A percentile compares a stretch with the other conserved stretches of the same genome.
These are phyloP conservation scores for Lomographa bimaculata DNA, from an alignment of 2,888 invertebrate species.

Conservation along the genomic window DNA sequence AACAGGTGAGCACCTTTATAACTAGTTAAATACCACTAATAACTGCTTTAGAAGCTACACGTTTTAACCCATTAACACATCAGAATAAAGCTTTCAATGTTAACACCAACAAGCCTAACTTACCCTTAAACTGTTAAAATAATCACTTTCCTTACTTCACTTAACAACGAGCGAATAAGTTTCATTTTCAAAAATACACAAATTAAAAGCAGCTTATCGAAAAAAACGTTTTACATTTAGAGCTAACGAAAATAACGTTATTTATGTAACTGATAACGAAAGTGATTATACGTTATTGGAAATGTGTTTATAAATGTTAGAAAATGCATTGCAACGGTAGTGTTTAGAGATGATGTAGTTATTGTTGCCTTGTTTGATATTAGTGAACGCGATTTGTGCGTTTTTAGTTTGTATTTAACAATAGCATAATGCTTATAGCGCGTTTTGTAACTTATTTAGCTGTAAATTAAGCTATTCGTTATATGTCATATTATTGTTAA, in stretches of 20 bases:
- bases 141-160: constrained; percentile 64
- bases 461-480: too few species aligned
- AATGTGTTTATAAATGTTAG: constrained; percentile 10
- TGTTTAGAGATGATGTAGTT: constrained; percentile 7
- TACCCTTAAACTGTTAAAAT: constrained; percentile 34
- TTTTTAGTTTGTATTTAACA: too few species aligned
- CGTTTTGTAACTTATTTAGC: too few species aligned
- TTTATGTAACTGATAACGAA: constrained; percentile 46
- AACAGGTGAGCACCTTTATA: too few species aligned
- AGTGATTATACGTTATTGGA: constrained; percentile 53
- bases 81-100: constrained; percentile 4
- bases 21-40: too few species aligned
- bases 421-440: too few species aligned
- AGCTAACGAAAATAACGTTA: too few species aligned
- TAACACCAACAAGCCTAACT: constrained; percentile 11
- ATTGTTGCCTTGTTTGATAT: constrained; percentile 6
- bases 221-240: constrained; percentile 16
- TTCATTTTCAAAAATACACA: constrained; percentile 68
- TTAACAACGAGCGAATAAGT: constrained; percentile 37
- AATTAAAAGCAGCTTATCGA: constrained; percentile 1
- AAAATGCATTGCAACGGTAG: constrained; percentile 5
- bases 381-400: constrained; percentile 8
- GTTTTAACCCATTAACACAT: constrained; percentile 15
- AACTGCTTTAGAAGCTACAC: too few species aligned
- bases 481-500: neutral